Evolutionary conservation across 2,113 vertebrate species (phyloP).

Genomic region (Malurus cyaneus): DNA sequence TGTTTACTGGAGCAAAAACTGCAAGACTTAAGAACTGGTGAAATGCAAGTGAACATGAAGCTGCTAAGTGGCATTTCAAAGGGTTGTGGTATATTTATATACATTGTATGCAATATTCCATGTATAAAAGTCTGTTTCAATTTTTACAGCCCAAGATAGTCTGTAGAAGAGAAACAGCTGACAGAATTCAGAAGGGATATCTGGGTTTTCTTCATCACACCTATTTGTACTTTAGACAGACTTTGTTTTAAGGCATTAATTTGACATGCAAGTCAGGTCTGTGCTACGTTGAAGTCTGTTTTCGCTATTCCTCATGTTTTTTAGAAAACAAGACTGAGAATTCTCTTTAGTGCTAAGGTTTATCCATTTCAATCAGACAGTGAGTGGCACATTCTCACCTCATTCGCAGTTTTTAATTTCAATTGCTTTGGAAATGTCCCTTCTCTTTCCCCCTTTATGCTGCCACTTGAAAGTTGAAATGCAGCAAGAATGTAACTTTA

Average conservation of each 20-base stretch:
- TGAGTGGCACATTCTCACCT: slow-evolving; percentile 84
- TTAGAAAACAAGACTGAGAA: slow-evolving; percentile 63
- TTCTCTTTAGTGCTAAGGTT: slow-evolving; percentile 78
- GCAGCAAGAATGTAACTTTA: slow-evolving; percentile 80
- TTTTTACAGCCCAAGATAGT: slow-evolving; percentile 18
- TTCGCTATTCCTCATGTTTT: slow-evolving; percentile 10
- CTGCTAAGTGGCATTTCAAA: neutral
- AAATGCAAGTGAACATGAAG: neutral
- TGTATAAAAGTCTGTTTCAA: neutral
- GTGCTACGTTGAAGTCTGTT: slow-evolving; percentile 49
- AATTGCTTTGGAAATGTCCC: slow-evolving; percentile 83
- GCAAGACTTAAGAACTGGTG: neutral
- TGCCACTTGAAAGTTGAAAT: slow-evolving; percentile 85
- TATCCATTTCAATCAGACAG: slow-evolving; percentile 83
- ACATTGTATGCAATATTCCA: neutral
- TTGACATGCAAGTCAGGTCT: slow-evolving; percentile 45
- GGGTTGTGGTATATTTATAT: neutral
- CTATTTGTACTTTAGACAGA: slow-evolving; percentile 61
- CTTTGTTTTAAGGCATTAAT: slow-evolving; percentile 49
- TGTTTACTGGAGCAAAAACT: neutral
- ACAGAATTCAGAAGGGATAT: slow-evolving; percentile 33
- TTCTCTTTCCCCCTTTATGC: slow-evolving; percentile 61
- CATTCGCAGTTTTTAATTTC: slow-evolving; percentile 88
- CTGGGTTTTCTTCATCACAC: slow-evolving; percentile 59
- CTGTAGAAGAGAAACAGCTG: slow-evolving; percentile 30